Evolutionary conservation across 2,797 vertebrate species (phyloP), one percentile per base, ranked within the genome.

Genomic region (Lacerta bilineata): DNA sequence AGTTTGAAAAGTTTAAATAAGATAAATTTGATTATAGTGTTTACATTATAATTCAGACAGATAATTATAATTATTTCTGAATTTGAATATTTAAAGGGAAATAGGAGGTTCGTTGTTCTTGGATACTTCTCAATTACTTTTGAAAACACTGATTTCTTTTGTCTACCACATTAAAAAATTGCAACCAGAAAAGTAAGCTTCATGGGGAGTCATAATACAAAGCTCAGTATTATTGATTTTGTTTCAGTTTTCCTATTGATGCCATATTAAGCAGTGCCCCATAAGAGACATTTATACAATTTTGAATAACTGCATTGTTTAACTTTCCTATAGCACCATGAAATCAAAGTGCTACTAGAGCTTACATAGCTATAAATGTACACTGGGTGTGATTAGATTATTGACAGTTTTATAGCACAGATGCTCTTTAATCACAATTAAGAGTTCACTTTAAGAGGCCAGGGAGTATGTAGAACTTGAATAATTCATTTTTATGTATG

Each of bases 1-100:
- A 91, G 87, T 74, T 80, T 17, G 20, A 91, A 93, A 94, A 90
- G 17, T 25, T 87, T 84, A 85, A 94, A 93, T 89, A 93, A 91
- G 79, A 81, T 43, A 91, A 90, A 88, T 91, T 68, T 80, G 66
- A 50, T 90, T 92, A 94, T 91, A 64, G 2, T 69, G n/a, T 89
- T 91, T 90, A 90, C 23, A 87, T 86, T 92, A 91, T 91, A 92
- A 92, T 68, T 78, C 50, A 90, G 68, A 46, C 88, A 90, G 85
- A 90, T 86, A 92, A 94, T 92, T 92, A 87, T n/a, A 82, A 72
- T n/a, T 85, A 86, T 50, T 83, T 90, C 5, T 88, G 33, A 77
- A 59, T 43, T 66, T 41, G 29, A 84, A 76, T 69, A 43, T 39
- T 87, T 61, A 29, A 61, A 10, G 20, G 36, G 18, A 33, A 41